Evolutionary conservation across 37 sponge, comb jelly and placozoan species (phyloP).

Genomic region (Amphimedon queenslandica): DNA sequence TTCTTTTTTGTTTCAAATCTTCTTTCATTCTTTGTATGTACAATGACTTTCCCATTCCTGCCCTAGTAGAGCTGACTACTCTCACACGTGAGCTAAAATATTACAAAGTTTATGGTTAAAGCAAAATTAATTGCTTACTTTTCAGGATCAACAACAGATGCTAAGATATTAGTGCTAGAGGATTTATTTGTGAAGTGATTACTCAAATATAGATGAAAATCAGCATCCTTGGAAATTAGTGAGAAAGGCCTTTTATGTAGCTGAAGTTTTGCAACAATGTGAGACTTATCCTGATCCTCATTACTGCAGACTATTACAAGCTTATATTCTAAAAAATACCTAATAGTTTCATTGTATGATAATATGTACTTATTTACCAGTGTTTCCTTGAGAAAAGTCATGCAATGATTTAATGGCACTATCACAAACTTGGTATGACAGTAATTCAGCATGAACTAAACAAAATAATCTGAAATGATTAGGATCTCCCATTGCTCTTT

Average conservation of each 20-base stretch:
- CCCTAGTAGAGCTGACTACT: constrained; percentile 44
- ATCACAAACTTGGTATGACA: constrained; percentile 46
- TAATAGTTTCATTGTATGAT: not conserved
- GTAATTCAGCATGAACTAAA: constrained; percentile 49
- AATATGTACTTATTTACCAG: constrained; percentile 2
- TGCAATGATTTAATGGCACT: constrained; percentile 9
- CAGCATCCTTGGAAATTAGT: not conserved
- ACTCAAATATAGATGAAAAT: constrained; percentile 13
- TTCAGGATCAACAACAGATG: constrained; percentile 34
- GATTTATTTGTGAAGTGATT: constrained; percentile 5
- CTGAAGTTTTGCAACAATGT: constrained; percentile 37
- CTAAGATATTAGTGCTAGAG: not conserved
- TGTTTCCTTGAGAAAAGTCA: constrained; percentile 30
- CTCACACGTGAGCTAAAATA: constrained; percentile 45
- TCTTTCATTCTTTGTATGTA: constrained; percentile 50
- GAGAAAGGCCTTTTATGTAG: not conserved
- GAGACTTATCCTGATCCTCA: constrained; percentile 40
- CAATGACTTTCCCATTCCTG: constrained; percentile 79
- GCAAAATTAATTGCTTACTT: not conserved
- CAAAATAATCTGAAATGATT: constrained; percentile 49
- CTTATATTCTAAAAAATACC: constrained; percentile 29
- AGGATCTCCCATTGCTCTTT: constrained; percentile 58
- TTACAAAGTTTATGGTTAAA: not conserved
- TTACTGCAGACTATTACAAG: constrained; percentile 47
- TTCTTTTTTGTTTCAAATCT: not conserved